phyloP scores from a whole-genome alignment of 2,797 vertebrate genomes.

The Euphonia xanthogaster region DNA sequence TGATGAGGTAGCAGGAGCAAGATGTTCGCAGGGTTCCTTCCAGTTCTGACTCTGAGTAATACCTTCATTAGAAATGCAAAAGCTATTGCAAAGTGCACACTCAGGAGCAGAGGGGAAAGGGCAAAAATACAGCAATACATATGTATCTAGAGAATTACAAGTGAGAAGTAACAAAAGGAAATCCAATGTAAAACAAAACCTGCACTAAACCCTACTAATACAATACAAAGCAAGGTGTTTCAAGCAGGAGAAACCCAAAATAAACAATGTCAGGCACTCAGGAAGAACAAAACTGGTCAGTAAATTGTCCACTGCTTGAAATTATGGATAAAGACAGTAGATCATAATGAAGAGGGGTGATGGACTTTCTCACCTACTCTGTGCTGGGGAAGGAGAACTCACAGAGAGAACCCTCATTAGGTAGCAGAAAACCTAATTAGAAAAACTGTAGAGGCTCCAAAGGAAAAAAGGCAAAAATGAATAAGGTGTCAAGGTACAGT shows the following conservation, averaged over 20 bases:
- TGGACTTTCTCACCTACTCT: not conserved
- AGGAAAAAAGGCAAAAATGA: not conserved
- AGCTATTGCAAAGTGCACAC: not conserved
- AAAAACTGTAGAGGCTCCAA: not conserved
- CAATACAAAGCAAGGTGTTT: not conserved
- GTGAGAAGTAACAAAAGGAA: not conserved
- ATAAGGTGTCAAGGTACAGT: not conserved
- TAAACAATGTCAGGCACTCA: not conserved
- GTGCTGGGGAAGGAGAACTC: rapidly evolving
- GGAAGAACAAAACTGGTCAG: not conserved
- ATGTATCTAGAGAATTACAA: not conserved
- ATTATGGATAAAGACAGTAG: not conserved
- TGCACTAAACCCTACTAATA: not conserved
- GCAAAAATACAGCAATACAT: not conserved
- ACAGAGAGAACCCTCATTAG: not conserved
- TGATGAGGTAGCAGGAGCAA: not conserved
- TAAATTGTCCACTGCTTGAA: not conserved
- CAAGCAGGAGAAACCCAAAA: not conserved
- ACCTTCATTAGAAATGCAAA: not conserved
- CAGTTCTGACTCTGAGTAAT: not conserved
- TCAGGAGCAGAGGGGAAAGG: not conserved
- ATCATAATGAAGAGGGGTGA: not conserved
- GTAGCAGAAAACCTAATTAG: not conserved
- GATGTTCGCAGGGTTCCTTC: not conserved
- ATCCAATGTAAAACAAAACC: not conserved